Evolutionary conservation across 2,113 vertebrate species (phyloP), one percentile per base, ranked within the genome.

Genomic region (Alexandromys fortis): DNA sequence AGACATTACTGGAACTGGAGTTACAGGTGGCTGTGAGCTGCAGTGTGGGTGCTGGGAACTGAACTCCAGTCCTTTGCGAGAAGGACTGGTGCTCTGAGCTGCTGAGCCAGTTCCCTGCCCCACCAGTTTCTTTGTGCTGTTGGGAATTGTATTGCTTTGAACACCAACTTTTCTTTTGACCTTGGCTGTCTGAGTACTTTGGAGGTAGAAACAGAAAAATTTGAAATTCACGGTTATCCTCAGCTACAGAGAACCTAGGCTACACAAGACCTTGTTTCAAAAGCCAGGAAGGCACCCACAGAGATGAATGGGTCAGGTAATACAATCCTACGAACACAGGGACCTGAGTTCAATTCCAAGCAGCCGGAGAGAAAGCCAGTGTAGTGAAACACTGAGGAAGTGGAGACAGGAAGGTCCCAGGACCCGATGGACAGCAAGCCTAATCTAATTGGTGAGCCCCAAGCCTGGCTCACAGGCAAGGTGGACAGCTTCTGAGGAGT

Each of bases 31-130:
- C 72, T 75, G 21, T 42, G 72, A 24, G 72, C 72, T 75, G 72
- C 19, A 38, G 0, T 38, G 21, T 73, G 72, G 70, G 19, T 75
- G n/a, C 68, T 72, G 17, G 68, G 16, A 73, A 21, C 70, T 73
- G 72, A 38, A 12, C 72, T 5, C 72, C 52, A 58, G 55, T 58
- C 17, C 55, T 73, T 14, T 2, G 55, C 55, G 3, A n/a, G 13
- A 70, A 68, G 7, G n/a, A 22, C 3, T 38, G 1, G n/a, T 0
- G 9, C n/a, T 38, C 19, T 38, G 12, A 38, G 1, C 11, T 38
- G 9, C 72, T 21, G 3, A 73, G n/a, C n/a, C 35, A 73, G 19
- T 19, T 75, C 65, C 28, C 9, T 19, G 61, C 26, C 12, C n/a
- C n/a, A 5, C 49, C 72, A 61, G 24, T 9, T n/a, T n/a, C 28